Conservation (phyloP, 2,113 vertebrate genomes). For the Oreotrochilus melanogaster region DNA sequence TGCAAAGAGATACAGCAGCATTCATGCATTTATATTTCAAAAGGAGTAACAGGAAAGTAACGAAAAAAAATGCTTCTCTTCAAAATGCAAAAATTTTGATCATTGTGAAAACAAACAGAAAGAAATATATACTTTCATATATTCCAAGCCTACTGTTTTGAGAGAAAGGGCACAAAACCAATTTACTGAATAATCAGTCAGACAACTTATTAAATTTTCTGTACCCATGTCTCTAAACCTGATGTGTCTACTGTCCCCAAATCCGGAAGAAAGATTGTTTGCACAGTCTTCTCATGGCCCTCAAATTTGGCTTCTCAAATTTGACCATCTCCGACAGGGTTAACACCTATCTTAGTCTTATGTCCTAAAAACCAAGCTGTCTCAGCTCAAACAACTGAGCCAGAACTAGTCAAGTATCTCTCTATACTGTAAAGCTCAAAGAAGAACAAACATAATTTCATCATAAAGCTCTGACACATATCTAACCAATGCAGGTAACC, state of each 20-base stretch:
- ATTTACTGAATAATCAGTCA: not conserved
- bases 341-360: not conserved
- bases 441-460: not conserved
- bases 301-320: no score
- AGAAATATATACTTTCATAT: not conserved
- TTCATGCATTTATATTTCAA: not conserved
- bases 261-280: not conserved
- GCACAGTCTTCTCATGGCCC: not conserved
- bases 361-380: not conserved
- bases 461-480: not conserved
- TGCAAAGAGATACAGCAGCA: not conserved
- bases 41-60: not conserved
- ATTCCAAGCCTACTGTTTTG: not conserved
- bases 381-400: not conserved
- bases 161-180: not conserved
- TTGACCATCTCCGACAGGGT: not conserved
- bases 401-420: not conserved
- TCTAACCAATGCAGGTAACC: not conserved
- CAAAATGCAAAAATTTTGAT: not conserved
- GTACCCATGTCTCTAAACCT: not conserved
- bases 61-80: not conserved
- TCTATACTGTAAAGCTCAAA: not conserved
- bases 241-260: not conserved
- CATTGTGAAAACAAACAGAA: not conserved
- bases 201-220: not conserved